Evolutionary conservation across 2,888 invertebrate species (phyloP), one percentile per base, ranked within the genome.

Genomic region (Troides aeacus): DNA sequence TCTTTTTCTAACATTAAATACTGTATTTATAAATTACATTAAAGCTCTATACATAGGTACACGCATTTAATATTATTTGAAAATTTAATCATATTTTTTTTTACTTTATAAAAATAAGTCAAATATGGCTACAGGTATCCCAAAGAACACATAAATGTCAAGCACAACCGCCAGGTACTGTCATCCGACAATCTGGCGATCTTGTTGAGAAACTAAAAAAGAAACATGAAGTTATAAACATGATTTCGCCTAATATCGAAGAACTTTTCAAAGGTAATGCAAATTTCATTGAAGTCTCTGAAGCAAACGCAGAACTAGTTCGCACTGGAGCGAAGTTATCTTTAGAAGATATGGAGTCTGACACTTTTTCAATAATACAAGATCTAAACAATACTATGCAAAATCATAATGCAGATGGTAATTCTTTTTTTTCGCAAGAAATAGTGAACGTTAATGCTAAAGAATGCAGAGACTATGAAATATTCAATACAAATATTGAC

Each of bases 71-170:
- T 53, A n/a, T 53, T n/a, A 53, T 53, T n/a, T 53, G 15, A 12
- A 12, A 12, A 46, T 7, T n/a, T 18, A 53, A n/a, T 18, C n/a
- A 17, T 50, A n/a, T 53, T 53, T 53, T 53, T 53, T n/a, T 53
- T n/a, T n/a, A n/a, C 8, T 42, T 42, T 12, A 50, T 50, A 15
- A 17, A 50, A 50, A 17, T 6, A 4, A 50, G 18, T 18, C 18
- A 18, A 53, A 53, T 18, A 53, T 53, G 53, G 18, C n/a, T 53
- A 53, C 77, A 95, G 95, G 96, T 97, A 15, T 97, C 97, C 66
- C 96, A 96, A 84, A 93, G 96, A 79, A 97, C 96, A 5, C 97
- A 97, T 79, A 97, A 97, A 87, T 97, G 97, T 80, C 93, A 94
- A 71, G 91, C 91, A 4, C 94, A 94, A 79, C 94, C 94, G 67